These are phyloP conservation scores for Petrocephalus zakoni DNA, from an alignment of 2,113 vertebrate genomes.

Conservation along the genomic window DNA sequence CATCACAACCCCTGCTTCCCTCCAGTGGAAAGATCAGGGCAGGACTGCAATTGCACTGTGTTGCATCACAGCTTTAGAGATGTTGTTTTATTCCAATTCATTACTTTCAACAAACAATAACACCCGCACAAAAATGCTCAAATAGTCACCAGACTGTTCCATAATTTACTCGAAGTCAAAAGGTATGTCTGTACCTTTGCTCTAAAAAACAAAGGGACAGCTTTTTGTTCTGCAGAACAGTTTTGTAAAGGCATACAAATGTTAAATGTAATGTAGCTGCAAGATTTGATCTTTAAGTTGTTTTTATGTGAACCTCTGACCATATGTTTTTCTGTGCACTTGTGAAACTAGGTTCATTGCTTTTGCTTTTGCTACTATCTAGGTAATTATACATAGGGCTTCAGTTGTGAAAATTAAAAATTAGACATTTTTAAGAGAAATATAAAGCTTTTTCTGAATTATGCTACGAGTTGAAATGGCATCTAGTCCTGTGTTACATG, in stretches of 20 bases:
- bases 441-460: background rate
- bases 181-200: background rate
- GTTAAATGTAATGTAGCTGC: background rate
- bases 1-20: conserved; percentile 41
- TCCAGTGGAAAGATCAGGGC: conserved; percentile 13
- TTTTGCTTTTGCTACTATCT: background rate
- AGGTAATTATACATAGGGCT: background rate
- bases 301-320: background rate
- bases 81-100: conserved; percentile 10
- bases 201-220: background rate
- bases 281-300: background rate
- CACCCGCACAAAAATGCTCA: background rate
- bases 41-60: background rate
- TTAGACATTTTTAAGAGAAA: background rate
- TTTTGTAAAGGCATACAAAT: background rate
- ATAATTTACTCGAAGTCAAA: background rate
- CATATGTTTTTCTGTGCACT: background rate
- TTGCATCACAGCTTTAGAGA: conserved; percentile 23
- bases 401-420: background rate
- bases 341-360: background rate
- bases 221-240: background rate
- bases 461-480: background rate
- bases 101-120: conserved; percentile 23
- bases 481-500: background rate
- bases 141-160: background rate